Evolutionary conservation across 64 coral and sea anemone genomes (phyloP).

Genomic region (Porites lutea): DNA sequence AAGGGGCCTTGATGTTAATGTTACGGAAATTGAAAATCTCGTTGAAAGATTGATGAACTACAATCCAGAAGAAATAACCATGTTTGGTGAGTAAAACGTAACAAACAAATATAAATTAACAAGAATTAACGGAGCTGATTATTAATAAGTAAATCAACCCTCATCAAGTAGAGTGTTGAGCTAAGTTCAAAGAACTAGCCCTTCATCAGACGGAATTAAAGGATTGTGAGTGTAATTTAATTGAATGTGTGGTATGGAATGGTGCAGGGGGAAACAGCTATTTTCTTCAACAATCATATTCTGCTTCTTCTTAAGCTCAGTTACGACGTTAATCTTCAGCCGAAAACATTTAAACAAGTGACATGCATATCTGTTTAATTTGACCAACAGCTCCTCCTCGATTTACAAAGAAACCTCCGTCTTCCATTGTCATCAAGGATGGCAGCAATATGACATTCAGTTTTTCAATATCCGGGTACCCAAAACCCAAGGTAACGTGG

Average conservation of each 20-base stretch:
- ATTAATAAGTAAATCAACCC: not conserved
- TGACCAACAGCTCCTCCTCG: constrained; percentile 48
- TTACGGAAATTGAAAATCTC: not conserved
- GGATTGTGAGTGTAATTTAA: too few relatives aligned
- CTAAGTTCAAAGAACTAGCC: too few relatives aligned
- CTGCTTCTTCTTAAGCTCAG: not conserved
- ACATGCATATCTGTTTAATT: constrained; percentile 2
- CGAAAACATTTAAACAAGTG: not conserved
- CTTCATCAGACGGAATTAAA: too few relatives aligned
- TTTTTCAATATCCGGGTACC: constrained; percentile 32
- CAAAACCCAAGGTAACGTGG: constrained; percentile 42
- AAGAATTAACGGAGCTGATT: too few relatives aligned
- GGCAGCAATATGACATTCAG: constrained; percentile 24
- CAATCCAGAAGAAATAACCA: not conserved
- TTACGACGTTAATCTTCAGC: not conserved
- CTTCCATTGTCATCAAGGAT: constrained; percentile 27
- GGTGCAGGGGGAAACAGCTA: too few relatives aligned
- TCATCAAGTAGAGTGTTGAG: not conserved
- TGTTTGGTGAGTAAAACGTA: constrained; percentile 1
- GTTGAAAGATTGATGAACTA: not conserved
- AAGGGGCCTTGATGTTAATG: not conserved
- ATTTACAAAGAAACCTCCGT: not conserved
- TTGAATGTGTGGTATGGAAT: too few relatives aligned
- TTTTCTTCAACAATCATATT: too few relatives aligned
- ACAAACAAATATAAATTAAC: not conserved